Conservation (phyloP, 1,140 invertebrate species). For the Aphaenogaster floridana region DNA sequence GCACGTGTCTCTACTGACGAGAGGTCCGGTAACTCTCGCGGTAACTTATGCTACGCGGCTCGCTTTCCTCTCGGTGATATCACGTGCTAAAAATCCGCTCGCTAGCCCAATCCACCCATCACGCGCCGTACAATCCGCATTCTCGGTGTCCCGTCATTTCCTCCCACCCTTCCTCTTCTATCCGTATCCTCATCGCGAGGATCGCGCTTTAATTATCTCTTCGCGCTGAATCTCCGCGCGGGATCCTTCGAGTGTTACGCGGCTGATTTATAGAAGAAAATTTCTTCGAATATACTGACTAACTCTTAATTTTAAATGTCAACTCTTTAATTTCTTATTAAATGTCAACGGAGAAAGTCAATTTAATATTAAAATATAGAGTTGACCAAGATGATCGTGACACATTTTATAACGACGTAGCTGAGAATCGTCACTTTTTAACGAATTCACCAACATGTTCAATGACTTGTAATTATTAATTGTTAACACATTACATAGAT, state of each 20-base stretch:
- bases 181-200: conserved; percentile 1
- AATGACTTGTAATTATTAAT: background rate
- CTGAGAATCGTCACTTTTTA: background rate
- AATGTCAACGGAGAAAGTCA: conserved; percentile 34
- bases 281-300: background rate
- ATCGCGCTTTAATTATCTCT: conserved; percentile 32
- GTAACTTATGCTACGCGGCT: background rate
- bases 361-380: background rate
- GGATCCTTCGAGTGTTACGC: background rate
- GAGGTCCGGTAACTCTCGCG: conserved; percentile 6
- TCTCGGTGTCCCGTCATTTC: conserved; percentile 30
- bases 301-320: background rate
- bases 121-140: conserved; percentile 37
- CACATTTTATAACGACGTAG: background rate
- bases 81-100: conserved; percentile 48
- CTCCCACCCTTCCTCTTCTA: background rate
- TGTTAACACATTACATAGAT: background rate
- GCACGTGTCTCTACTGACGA: conserved; percentile 23
- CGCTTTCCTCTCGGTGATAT: conserved; percentile 48
- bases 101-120: conserved; percentile 43
- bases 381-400: background rate
- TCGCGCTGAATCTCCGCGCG: background rate
- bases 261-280: conserved; percentile 34
- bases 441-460: background rate
- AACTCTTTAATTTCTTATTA: conserved; percentile 8